Evolutionary conservation across 2,113 vertebrate species (phyloP).

Genomic region (Sinocyclocheilus maitianheensis): DNA sequence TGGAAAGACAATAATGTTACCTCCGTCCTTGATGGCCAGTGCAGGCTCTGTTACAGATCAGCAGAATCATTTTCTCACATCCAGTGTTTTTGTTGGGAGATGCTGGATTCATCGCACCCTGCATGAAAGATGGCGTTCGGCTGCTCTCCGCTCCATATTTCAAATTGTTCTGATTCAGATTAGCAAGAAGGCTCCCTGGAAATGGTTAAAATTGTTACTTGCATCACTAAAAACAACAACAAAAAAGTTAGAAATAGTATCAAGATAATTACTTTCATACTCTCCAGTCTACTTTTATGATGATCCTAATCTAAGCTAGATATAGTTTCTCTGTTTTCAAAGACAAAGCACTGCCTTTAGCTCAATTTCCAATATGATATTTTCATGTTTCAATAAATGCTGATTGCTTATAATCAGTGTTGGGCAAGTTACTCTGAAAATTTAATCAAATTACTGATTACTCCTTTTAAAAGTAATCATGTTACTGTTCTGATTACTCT

Average conservation of each 20-base stretch:
- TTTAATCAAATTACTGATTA: too few relatives aligned
- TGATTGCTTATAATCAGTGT: not conserved
- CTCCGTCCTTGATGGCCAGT: conserved; percentile 93
- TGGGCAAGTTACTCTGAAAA: too few relatives aligned
- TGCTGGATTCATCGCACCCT: conserved; percentile 77
- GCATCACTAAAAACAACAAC: not conserved
- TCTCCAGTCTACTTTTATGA: not conserved
- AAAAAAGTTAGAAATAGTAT: too few relatives aligned
- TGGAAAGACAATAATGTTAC: conserved; percentile 66
- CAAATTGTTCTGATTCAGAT: conserved; percentile 95
- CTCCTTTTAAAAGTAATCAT: too few relatives aligned
- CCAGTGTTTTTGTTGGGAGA: conserved; percentile 76
- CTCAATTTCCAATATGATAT: not conserved
- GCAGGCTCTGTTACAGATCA: conserved; percentile 94
- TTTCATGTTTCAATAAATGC: not conserved
- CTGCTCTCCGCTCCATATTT: conserved; percentile 84
- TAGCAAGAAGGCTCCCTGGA: conserved; percentile 88
- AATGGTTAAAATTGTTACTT: conserved; percentile 24
- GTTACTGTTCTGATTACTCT: too few relatives aligned
- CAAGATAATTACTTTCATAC: not conserved
- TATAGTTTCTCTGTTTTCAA: not conserved
- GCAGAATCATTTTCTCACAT: conserved; percentile 85
- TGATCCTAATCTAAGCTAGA: not conserved
- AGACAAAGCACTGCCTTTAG: not conserved
- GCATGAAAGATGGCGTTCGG: conserved; percentile 80